These are phyloP conservation scores for Melinaea menophilus DNA, from an alignment of 2,888 invertebrate species.

Conservation along the genomic window DNA sequence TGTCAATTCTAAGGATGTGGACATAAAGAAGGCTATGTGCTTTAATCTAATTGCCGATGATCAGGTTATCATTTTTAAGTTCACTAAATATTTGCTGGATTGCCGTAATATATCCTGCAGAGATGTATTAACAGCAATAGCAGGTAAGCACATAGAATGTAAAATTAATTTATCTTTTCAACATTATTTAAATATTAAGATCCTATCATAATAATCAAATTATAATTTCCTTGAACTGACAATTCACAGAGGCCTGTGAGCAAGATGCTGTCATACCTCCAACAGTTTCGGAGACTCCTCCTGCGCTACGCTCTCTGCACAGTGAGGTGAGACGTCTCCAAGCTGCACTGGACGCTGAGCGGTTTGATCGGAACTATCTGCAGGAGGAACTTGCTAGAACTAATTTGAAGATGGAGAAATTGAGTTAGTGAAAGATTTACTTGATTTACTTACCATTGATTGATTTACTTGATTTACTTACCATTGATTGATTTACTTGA, in stretches of 20 bases:
- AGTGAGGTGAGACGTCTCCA: conserved; percentile 73
- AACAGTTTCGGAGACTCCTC: conserved; percentile 59
- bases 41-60: conserved; percentile 67
- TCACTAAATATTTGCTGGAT: conserved; percentile 73
- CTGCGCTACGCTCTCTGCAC: conserved; percentile 61
- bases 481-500: too few species aligned
- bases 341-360: conserved; percentile 79
- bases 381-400: conserved; percentile 78
- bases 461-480: too few species aligned
- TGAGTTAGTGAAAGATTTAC: conserved; percentile 57
- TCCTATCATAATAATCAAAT: not conserved
- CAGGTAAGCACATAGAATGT: conserved; percentile 43
- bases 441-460: too few species aligned
- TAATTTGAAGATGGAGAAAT: conserved; percentile 71
- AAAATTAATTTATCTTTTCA: not conserved
- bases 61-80: conserved; percentile 75
- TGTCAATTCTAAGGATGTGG: conserved; percentile 72
- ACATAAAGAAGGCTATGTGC: conserved; percentile 77
- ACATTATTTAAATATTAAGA: too few species aligned
- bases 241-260: conserved; percentile 60
- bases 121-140: conserved; percentile 64
- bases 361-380: conserved; percentile 80
- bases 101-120: conserved; percentile 58
- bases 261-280: conserved; percentile 41
- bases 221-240: not conserved